Evolutionary conservation across 1,140 invertebrate species (phyloP).

Genomic region (Ylistrum balloti): DNA sequence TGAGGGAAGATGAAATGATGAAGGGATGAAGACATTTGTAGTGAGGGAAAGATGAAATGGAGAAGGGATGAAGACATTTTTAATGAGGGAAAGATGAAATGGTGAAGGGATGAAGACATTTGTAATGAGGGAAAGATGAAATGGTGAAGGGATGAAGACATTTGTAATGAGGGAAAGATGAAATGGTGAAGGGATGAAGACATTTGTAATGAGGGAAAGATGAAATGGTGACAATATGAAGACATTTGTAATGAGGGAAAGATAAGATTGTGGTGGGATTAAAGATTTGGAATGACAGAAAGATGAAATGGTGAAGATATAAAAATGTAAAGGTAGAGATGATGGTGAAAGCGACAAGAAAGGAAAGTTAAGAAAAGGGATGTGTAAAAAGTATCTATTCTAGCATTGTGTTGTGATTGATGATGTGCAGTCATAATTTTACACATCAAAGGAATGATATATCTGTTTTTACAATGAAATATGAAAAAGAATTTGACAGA

Average conservation of each 20-base stretch:
- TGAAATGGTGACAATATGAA: no score
- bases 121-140: background rate
- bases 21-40: background rate
- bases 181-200: background rate
- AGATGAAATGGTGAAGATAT: background rate
- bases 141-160: background rate
- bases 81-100: background rate
- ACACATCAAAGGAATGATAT: conserved; percentile 1
- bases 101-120: background rate
- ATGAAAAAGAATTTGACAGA: background rate
- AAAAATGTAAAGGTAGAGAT: no score
- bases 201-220: background rate
- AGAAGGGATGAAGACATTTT: background rate
- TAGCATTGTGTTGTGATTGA: background rate
- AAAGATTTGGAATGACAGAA: no score
- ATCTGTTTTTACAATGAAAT: background rate
- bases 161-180: background rate
- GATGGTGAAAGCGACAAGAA: no score
- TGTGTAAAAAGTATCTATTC: background rate
- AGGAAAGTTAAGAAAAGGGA: no score
- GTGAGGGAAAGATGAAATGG: background rate
- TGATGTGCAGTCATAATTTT: background rate
- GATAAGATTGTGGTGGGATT: no score
- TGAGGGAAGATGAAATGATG: background rate
- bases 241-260: no score